These are phyloP conservation scores for Chirona hameri DNA, from an alignment of 2,888 invertebrate genomes.

Conservation along the genomic window DNA sequence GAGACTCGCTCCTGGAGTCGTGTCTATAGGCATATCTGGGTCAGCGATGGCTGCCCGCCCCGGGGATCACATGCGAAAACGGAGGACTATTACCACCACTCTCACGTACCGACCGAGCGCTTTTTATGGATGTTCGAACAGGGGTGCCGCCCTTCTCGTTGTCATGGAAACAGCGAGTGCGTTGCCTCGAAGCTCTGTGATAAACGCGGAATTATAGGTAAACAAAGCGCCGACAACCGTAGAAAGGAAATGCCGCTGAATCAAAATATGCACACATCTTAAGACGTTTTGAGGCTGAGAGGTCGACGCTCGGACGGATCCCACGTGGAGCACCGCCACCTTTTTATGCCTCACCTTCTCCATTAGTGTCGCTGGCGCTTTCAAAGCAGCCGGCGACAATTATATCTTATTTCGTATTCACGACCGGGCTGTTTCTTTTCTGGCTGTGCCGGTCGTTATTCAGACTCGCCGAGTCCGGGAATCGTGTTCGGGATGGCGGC, in stretches of 20 bases:
- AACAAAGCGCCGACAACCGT: neutral
- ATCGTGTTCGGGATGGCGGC: neutral
- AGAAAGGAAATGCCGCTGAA: neutral
- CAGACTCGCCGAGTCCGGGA: neutral
- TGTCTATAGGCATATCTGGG: constrained; percentile 1
- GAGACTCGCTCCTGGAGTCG: no score
- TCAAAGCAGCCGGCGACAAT: constrained; percentile 22
- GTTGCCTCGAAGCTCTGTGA: neutral
- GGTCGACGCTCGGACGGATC: neutral
- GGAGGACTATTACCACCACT: neutral
- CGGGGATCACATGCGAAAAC: neutral
- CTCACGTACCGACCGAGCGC: neutral
- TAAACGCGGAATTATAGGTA: constrained; percentile 5
- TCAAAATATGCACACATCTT: constrained; percentile 2
- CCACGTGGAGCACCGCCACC: neutral
- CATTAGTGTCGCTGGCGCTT: constrained; percentile 1
- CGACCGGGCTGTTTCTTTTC: neutral
- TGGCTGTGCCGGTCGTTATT: neutral
- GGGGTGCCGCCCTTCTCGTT: neutral
- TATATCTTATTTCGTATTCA: constrained; percentile 5
- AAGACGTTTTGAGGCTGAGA: neutral
- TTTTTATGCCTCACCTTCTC: neutral
- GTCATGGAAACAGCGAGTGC: neutral
- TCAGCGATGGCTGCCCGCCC: neutral
- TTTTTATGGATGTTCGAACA: constrained; percentile 3